phyloP scores from a whole-genome alignment of 2,113 vertebrate species.

The Urocitellus parryii region DNA sequence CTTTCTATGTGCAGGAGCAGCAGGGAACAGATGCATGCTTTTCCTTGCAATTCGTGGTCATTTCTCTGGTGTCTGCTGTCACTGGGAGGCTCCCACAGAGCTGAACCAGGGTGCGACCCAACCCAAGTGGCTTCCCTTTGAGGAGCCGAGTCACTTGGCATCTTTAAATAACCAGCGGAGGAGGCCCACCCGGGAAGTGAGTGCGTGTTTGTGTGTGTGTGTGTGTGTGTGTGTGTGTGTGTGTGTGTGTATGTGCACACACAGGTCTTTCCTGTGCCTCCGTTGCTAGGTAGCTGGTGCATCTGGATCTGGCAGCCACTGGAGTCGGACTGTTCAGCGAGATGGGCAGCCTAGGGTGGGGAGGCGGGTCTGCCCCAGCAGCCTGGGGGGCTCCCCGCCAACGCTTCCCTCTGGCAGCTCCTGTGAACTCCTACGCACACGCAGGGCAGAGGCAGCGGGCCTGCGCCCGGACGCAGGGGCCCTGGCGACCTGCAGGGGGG shows the following conservation, averaged over 20 bases:
- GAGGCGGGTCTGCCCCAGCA: background rate
- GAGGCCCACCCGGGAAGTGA: slow-evolving; percentile 59
- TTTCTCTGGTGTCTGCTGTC: no score
- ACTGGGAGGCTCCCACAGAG: background rate
- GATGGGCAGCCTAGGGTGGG: background rate
- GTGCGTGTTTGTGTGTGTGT: no score
- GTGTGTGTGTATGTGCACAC: no score
- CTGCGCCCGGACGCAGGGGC: background rate
- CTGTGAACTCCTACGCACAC: background rate
- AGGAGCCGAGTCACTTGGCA: background rate
- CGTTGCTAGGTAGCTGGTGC: slow-evolving; percentile 85
- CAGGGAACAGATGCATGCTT: background rate
- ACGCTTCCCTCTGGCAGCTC: no score
- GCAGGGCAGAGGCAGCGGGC: no score
- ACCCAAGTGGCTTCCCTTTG: background rate
- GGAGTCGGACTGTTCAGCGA: background rate
- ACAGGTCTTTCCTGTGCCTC: background rate
- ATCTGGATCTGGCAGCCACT: background rate
- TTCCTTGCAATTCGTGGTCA: background rate
- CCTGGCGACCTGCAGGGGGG: slow-evolving; percentile 57
- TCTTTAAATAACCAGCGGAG: slow-evolving; percentile 61
- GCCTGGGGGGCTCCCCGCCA: slow-evolving; percentile 79
- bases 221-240: no score
- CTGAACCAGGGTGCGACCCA: background rate
- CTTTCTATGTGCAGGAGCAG: background rate